Evolutionary conservation across 2,888 invertebrate species (phyloP).

Genomic region (Orthonychiurus folsomi): DNA sequence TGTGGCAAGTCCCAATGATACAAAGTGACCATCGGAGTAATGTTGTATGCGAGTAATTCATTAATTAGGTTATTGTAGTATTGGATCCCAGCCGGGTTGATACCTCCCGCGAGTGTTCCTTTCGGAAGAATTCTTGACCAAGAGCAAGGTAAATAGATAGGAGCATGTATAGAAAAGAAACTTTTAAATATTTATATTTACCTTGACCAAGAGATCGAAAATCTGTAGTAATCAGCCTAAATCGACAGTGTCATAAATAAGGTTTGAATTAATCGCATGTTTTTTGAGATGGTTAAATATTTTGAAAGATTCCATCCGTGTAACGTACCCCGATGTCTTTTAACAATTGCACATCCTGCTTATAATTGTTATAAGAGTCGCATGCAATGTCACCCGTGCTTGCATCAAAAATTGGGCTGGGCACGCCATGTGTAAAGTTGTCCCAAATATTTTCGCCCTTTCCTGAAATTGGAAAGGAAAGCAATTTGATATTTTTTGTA

Average conservation of each 20-base stretch:
- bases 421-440: constrained; percentile 42
- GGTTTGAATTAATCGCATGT: not conserved
- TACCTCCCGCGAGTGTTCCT: constrained; percentile 36
- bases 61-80: constrained; percentile 70
- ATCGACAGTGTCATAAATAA: not conserved
- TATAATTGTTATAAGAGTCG: constrained; percentile 46
- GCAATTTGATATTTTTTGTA: not conserved
- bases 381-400: constrained; percentile 46
- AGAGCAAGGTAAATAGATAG: no score
- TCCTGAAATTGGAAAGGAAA: constrained; percentile 46
- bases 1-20: constrained; percentile 59
- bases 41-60: constrained; percentile 54
- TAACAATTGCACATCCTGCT: constrained; percentile 46
- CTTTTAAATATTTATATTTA: no score
- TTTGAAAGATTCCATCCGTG: not conserved
- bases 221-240: constrained; percentile 40
- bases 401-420: constrained; percentile 42
- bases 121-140: constrained; percentile 46
- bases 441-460: constrained; percentile 55
- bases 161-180: no score
- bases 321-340: constrained; percentile 42
- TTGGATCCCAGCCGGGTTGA: constrained; percentile 61
- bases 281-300: not conserved
- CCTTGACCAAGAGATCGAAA: constrained; percentile 48
- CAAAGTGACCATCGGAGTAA: constrained; percentile 55